These are phyloP conservation scores for Podocnemis expansa DNA, from an alignment of 2,113 vertebrate species.

Conservation along the genomic window DNA sequence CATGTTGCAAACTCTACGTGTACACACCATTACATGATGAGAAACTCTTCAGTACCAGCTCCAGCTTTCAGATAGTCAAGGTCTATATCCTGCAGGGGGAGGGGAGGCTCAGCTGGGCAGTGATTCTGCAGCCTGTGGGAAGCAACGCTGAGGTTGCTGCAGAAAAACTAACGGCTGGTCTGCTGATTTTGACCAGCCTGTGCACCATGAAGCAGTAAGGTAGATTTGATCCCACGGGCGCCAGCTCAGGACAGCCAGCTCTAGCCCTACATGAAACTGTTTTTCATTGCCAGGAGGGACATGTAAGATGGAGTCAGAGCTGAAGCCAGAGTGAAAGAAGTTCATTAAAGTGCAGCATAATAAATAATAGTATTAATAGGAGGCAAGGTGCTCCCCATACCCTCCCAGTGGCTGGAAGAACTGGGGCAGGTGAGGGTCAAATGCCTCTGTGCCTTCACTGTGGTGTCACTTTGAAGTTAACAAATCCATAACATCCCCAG, in stretches of 20 bases:
- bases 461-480: background rate
- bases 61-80: background rate
- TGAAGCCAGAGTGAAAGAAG: background rate
- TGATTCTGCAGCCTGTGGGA: background rate
- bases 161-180: background rate
- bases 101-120: background rate
- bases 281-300: background rate
- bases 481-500: background rate
- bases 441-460: background rate
- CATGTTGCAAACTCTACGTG: fast-evolving
- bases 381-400: background rate
- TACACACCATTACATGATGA: fast-evolving
- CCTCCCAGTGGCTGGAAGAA: background rate
- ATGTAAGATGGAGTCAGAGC: background rate
- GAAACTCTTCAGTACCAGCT: fast-evolving
- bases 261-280: background rate
- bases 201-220: background rate
- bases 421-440: background rate
- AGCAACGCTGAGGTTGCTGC: background rate
- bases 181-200: background rate
- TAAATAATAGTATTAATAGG: background rate
- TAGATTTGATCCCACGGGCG: background rate
- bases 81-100: too few relatives aligned
- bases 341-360: background rate
- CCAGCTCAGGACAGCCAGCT: too few relatives aligned